Conservation (phyloP, 2,888 invertebrate species). For the Amaurobius ferox region DNA sequence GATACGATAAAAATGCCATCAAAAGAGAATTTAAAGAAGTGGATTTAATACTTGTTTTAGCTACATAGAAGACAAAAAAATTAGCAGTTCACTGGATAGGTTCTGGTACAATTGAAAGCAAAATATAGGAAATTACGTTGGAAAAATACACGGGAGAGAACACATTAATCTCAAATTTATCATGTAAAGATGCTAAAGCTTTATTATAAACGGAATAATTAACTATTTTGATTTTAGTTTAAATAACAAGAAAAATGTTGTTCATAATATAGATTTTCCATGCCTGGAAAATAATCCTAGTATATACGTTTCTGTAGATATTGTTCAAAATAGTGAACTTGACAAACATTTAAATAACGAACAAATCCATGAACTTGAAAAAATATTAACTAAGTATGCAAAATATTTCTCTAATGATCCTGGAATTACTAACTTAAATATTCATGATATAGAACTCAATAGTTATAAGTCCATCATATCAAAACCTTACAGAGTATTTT, state of each 20-base stretch:
- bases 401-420: too few relatives aligned
- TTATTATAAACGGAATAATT: background rate
- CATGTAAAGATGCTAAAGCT: conserved; percentile 31
- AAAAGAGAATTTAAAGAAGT: conserved; percentile 20
- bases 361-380: too few relatives aligned
- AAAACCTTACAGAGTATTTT: too few relatives aligned
- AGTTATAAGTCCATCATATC: too few relatives aligned
- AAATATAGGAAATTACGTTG: conserved; percentile 17
- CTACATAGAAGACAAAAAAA: conserved; percentile 13
- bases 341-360: too few relatives aligned
- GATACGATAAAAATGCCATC: conserved; percentile 13
- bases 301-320: too few relatives aligned
- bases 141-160: background rate
- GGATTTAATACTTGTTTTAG: conserved; percentile 8
- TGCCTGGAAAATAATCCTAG: too few relatives aligned
- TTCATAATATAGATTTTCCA: too few relatives aligned
- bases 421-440: too few relatives aligned
- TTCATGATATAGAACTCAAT: too few relatives aligned
- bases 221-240: background rate
- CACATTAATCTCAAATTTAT: background rate
- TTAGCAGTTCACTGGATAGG: conserved; percentile 23
- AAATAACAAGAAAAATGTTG: background rate
- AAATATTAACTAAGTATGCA: too few relatives aligned
- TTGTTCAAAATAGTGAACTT: too few relatives aligned
- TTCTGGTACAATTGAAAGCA: background rate